phyloP scores from a whole-genome alignment of 2,113 vertebrate species.

The Clarias magur region DNA sequence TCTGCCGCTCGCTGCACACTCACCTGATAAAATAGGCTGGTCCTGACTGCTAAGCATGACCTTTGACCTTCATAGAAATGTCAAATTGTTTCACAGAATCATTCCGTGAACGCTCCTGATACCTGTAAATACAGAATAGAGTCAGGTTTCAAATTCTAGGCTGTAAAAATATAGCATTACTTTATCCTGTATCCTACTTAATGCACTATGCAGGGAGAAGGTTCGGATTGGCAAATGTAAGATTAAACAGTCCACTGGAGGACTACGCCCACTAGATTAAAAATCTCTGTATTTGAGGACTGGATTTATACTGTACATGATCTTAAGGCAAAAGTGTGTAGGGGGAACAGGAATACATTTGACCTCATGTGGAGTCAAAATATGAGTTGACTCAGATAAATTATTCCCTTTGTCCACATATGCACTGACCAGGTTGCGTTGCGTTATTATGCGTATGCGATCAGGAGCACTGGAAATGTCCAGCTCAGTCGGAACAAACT shows the following conservation, averaged over 20 bases:
- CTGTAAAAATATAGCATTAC: neutral
- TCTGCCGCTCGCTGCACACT: conserved; percentile 24
- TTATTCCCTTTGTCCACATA: neutral
- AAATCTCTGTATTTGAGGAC: neutral
- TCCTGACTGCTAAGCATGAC: conserved; percentile 43
- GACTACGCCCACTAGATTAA: neutral
- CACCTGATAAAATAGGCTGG: conserved; percentile 36
- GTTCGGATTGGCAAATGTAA: neutral
- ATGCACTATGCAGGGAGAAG: neutral
- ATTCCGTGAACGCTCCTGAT: neutral
- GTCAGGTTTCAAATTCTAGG: neutral
- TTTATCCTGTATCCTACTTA: neutral
- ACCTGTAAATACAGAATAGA: neutral
- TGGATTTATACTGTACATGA: neutral
- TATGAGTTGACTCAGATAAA: neutral
- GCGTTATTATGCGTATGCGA: neutral
- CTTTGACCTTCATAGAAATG: conserved; percentile 32
- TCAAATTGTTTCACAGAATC: conserved; percentile 4
- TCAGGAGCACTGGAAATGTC: neutral
- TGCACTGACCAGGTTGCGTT: neutral
- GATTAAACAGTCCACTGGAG: neutral
- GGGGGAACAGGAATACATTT: neutral
- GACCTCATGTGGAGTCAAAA: neutral
- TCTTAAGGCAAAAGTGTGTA: neutral
- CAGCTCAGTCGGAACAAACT: neutral